phyloP scores from a whole-genome alignment of 2,797 vertebrate species.

The Eulemur albifrons region DNA sequence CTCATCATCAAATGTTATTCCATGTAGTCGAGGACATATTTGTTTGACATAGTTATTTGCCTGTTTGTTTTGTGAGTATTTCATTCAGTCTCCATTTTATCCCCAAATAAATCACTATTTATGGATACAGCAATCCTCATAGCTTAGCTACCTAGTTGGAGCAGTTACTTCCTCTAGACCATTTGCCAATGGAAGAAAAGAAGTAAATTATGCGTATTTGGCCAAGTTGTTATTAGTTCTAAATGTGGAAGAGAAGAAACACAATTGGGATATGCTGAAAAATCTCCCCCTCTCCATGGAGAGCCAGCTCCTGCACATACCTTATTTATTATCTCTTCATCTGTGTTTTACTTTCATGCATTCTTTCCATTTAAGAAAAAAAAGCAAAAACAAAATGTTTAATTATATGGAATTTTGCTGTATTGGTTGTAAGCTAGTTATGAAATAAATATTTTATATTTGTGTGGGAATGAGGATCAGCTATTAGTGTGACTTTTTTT shows the following conservation, averaged over 20 bases:
- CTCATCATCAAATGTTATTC: too few relatives aligned
- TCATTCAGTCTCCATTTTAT: neutral
- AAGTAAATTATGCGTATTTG: neutral
- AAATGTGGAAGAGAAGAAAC: neutral
- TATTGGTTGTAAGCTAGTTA: neutral
- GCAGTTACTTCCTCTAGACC: neutral
- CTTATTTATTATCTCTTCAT: neutral
- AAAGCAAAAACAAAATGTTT: neutral
- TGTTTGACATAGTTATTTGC: neutral
- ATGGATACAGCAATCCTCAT: neutral
- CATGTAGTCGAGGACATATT: neutral
- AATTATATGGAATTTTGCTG: neutral
- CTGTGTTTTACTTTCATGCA: neutral
- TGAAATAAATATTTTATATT: neutral
- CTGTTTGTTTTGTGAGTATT: neutral
- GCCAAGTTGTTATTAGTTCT: neutral
- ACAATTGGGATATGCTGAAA: neutral
- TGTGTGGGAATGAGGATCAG: neutral
- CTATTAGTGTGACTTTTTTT: neutral
- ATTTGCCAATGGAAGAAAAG: neutral
- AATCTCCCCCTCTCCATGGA: neutral
- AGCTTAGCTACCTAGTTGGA: neutral
- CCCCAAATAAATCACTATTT: neutral
- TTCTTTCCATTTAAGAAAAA: neutral
- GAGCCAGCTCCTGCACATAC: neutral